Base-by-base conservation (phyloP, 2,797 vertebrate genomes). In the Argyrosomus regius region DNA sequence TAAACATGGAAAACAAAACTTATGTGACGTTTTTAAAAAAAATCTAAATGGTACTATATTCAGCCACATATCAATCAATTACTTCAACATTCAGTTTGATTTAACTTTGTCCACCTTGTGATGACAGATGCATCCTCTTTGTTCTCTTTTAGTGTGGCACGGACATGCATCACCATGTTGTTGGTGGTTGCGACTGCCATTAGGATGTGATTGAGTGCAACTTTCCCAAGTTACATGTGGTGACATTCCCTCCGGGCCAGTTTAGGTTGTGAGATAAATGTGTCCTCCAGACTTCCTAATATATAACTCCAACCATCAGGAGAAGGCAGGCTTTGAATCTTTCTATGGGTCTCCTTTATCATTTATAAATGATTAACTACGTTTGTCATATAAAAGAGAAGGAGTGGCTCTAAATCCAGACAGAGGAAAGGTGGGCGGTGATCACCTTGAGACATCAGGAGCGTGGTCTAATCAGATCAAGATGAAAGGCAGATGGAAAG, bases 401-500 rank as follows among this genome's bases (percentile, higher is more conserved):
- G 70, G 17, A 61, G 50, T 63, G 68, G 11, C 67, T 81, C 60
- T 82, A 50, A 76, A 78, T 71, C 77, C 31, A 80, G 66, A 81
- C 31, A n/a, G 72, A 76, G 56, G 59, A 77, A 72, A 52, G 46
- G 62, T 77, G 54, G 80, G 78, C 65, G 71, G 85, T 67, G 81
- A 83, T 92, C 89, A 90, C 89, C 88, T 87, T 89, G 87, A 91
- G 80, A 90, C 83, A 85, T 77, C 28, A 61, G 74, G 43, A 65
- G 72, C 35, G 22, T 24, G 71, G 60, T 68, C 77, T 77, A 82
- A 89, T 90, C 80, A 67, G 66, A 90, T 87, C 76, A 77, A 85
- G 86, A 88, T 90, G 59, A 89, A 87, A 86, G 76, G 58, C 56
- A 64, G 65, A 77, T 66, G 73, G 80, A 77, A 62, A 58, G 58